These are phyloP conservation scores for Drosophila falleni DNA, from an alignment of 2,888 invertebrate species.

Conservation along the genomic window DNA sequence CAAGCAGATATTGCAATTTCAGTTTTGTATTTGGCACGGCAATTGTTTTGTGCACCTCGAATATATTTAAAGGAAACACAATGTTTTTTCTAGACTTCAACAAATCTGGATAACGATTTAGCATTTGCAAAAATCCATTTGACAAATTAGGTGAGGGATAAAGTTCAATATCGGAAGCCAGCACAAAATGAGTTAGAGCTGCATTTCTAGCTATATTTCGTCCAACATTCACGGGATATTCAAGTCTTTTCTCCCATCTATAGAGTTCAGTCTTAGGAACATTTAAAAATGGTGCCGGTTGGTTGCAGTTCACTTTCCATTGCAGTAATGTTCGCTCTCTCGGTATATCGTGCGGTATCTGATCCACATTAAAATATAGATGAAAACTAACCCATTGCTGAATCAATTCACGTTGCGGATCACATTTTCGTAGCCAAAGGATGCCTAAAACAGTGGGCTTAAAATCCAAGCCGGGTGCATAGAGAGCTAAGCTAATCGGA, in stretches of 20 bases:
- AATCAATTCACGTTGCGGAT: conserved; percentile 85
- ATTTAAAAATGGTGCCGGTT: conserved; percentile 48
- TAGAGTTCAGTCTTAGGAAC: conserved; percentile 83
- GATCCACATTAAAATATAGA: conserved; percentile 87
- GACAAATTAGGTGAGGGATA: conserved; percentile 92
- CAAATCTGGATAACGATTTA: conserved; percentile 88
- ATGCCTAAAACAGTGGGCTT: conserved; percentile 87
- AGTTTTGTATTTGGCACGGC: conserved; percentile 62
- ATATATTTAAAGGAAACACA: conserved; percentile 66
- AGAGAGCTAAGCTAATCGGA: conserved; percentile 88
- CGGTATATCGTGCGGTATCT: conserved; percentile 86
- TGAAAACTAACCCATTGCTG: conserved; percentile 88
- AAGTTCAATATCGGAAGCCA: conserved; percentile 94
- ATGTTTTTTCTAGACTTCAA: conserved; percentile 33
- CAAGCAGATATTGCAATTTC: conserved; percentile 55
- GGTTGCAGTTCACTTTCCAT: conserved; percentile 52
- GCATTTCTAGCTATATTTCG: conserved; percentile 92
- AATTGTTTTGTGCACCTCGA: conserved; percentile 53
- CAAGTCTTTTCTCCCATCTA: conserved; percentile 87
- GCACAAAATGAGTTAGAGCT: conserved; percentile 91
- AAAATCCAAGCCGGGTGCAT: conserved; percentile 88
- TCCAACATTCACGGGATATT: conserved; percentile 94
- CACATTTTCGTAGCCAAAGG: conserved; percentile 87
- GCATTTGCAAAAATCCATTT: conserved; percentile 91
- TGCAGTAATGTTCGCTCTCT: conserved; percentile 34